Base-by-base conservation (phyloP, 2,888 invertebrate genomes). In the Aspidiotus rigidus region DNA sequence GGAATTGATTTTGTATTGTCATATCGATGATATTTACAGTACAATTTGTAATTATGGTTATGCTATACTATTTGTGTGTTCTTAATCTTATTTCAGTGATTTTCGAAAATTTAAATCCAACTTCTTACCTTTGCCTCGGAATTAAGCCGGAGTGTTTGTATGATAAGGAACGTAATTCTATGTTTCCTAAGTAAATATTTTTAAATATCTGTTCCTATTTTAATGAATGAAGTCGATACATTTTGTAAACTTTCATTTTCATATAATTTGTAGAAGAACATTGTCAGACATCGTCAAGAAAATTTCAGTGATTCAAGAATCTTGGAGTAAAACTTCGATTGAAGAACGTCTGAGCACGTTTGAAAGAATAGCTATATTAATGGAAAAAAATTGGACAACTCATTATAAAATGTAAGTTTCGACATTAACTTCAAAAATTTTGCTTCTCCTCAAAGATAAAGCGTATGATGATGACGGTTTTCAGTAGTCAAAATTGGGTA, bases 141-240 rank as follows among this genome's bases (percentile, higher is more conserved):
- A 28, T 28, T 28, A 28, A 28, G 28, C 28, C 28, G 28, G 28
- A 28, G 28, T 17, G 10, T 16, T 17, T 42, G 15, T 39, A 64
- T 16, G 11, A 55, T 17, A 16, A 7, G 9, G 56, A 64, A 41
- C 40, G 53, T 15, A 64, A 57, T 57, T 41, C 41, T 17, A 7
- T 17, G 16, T 64, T 56, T 64, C 15, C 57, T 41, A 64, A 56
- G 64, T 64, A 40, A 8, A 57, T 64, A 15, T 11, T 53, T 53
- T 11, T 3, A 1, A 53, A n/a, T 5, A 53, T 53, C 5, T 3
- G 11, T 13, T 53, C n/a, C n/a, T 53, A n/a, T 53, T 53, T 53
- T 5, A 53, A 53, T 53, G 11, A 53, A n/a, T 53, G 53, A 5
- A n/a, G 7, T 55, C 9, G 56, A 13, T 3, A 40, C 2, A 6